A percentile compares a stretch with the other conserved stretches of the same genome.
Evolutionary conservation across 2,797 vertebrate species (phyloP).

Genomic region (Brachyrhaphis roseni): DNA sequence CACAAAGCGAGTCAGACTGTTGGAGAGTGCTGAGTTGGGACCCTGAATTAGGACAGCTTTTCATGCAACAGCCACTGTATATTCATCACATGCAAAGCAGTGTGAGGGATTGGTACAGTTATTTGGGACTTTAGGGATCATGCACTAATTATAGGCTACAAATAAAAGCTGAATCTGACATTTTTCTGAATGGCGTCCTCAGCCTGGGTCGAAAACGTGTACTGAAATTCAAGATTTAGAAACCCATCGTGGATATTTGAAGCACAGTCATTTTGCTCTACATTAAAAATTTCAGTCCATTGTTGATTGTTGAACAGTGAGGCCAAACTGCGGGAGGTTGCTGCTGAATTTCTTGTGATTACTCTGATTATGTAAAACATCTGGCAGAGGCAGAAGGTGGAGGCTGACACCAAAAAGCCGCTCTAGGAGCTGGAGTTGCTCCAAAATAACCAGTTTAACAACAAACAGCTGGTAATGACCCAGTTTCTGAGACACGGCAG

Average conservation of each 20-base stretch:
- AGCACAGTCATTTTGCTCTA: neutral
- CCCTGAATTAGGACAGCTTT: constrained; percentile 25
- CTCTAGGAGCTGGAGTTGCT: constrained; percentile 47
- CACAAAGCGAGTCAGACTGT: neutral
- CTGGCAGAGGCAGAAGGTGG: constrained; percentile 35
- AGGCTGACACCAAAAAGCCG: constrained; percentile 46
- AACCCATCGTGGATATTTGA: neutral
- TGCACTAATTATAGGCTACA: constrained; percentile 1
- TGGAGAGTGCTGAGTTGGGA: neutral
- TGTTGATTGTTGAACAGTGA: constrained; percentile 4
- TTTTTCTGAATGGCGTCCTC: neutral
- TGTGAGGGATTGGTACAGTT: constrained; percentile 18
- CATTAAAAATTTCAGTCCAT: neutral
- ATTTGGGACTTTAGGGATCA: constrained; percentile 18
- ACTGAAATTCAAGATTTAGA: neutral
- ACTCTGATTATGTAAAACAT: constrained; percentile 30
- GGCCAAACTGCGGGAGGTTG: neutral
- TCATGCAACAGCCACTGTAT: constrained; percentile 13
- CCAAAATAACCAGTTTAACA: constrained; percentile 51
- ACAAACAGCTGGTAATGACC: constrained; percentile 10
- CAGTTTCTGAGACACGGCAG: constrained; percentile 29
- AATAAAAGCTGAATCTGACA: neutral
- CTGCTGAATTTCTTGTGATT: constrained; percentile 10
- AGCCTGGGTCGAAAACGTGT: neutral
- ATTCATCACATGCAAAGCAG: constrained; percentile 1